Conservation (phyloP, 2,888 invertebrate species). For the Herminia tarsipennalis region DNA sequence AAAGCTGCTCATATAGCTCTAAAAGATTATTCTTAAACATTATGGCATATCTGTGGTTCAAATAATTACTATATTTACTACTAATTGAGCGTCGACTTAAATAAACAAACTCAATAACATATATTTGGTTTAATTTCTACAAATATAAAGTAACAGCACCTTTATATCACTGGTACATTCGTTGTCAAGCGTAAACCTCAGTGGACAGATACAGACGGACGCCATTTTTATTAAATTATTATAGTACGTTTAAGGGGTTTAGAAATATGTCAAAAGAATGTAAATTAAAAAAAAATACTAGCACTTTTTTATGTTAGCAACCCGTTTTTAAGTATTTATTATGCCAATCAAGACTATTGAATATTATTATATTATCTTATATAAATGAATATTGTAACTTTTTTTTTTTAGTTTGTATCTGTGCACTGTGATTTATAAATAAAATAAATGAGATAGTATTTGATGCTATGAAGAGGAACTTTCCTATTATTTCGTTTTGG, state of each 20-base stretch:
- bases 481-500: conserved; percentile 31
- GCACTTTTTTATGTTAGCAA: too few relatives aligned
- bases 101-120: conserved; percentile 57
- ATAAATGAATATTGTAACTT: too few relatives aligned
- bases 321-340: too few relatives aligned
- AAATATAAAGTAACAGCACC: conserved; percentile 76
- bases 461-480: conserved; percentile 41
- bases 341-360: too few relatives aligned
- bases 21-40: conserved; percentile 49
- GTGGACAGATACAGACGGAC: conserved; percentile 12
- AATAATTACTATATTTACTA: conserved; percentile 43
- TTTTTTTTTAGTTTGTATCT: conserved; percentile 9
- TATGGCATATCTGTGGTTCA: conserved; percentile 61
- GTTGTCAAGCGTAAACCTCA: conserved; percentile 48
- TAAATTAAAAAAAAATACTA: too few relatives aligned
- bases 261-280: too few relatives aligned
- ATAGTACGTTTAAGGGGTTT: too few relatives aligned
- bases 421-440: conserved; percentile 7
- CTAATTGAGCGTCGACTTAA: conserved; percentile 67
- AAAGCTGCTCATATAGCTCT: conserved; percentile 22
- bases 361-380: too few relatives aligned
- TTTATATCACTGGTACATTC: conserved; percentile 68
- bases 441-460: conserved; percentile 14
- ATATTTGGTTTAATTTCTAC: conserved; percentile 78
- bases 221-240: too few relatives aligned